Base-by-base conservation (phyloP, 2,888 invertebrate genomes). In the Calliopum simillimum region DNA sequence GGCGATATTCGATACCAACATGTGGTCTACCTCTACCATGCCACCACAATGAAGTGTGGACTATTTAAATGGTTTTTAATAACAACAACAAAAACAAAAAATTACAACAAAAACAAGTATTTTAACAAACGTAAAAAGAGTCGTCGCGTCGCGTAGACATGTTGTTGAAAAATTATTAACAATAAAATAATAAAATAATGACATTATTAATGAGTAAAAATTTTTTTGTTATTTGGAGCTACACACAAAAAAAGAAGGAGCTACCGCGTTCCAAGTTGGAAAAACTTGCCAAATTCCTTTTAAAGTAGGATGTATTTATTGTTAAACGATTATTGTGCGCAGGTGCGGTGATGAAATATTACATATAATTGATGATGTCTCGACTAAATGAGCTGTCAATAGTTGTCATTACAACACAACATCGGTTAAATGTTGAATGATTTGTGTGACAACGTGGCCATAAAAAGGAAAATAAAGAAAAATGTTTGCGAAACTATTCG, bases 371-470 rank as follows among this genome's bases (percentile, higher is more conserved):
- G 56, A 58, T 58, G 56, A 58, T 58, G 56, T 58, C 16, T 23
- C 23, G 23, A 58, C 56, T 58, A 58, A 58, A 58, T 58, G 56
- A 58, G 56, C 56, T 58, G 56, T 58, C 56, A 58, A 58, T 58
- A 58, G 56, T 23, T 44, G 47, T 66, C 49, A 63, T 23, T 19
- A 47, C 78, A 75, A 73, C 77, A 79, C 79, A 81, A 81, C 80
- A 80, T 75, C 73, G 75, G 44, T n/a, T 41, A 23, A 68, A 71
- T 80, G 80, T 80, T 79, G 19, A 68, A 68, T 80, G 80, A 81
- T 81, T 81, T 81, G 80, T 81, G 76, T 74, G 76, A 71, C 76
- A 72, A 73, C 71, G 58, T 59, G 66, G 33, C 68, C 64, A 71
- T 68, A 43, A 51, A 67, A 64, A 21, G 6, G 11, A 68, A 59